Evolutionary conservation across 2,113 vertebrate species (phyloP).

Genomic region (Buteo buteo): DNA sequence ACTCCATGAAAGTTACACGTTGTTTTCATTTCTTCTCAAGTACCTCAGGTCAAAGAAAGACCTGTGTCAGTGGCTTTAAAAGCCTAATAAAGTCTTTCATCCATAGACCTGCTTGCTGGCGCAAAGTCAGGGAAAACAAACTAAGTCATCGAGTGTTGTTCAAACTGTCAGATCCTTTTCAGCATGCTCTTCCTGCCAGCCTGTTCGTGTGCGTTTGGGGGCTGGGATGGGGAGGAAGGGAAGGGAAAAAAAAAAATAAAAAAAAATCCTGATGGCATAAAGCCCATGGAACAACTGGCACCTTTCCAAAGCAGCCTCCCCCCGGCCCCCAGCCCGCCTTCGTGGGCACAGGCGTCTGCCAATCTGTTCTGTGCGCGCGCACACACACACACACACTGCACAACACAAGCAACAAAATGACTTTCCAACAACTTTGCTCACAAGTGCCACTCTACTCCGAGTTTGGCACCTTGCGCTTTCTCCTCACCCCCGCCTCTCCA

Average conservation of each 20-base stretch:
- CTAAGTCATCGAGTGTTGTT: constrained; percentile 69
- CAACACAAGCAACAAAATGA: constrained; percentile 30
- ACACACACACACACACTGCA: neutral
- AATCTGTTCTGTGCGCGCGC: constrained; percentile 55
- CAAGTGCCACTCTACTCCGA: constrained; percentile 43
- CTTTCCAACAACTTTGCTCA: constrained; percentile 67
- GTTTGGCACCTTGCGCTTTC: constrained; percentile 47
- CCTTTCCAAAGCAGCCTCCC: constrained; percentile 52
- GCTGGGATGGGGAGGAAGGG: constrained; percentile 21
- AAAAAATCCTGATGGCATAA: constrained; percentile 52
- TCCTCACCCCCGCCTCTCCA: neutral
- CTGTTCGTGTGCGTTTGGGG: constrained; percentile 1
- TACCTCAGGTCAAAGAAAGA: constrained; percentile 65
- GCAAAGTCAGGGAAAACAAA: constrained; percentile 67
- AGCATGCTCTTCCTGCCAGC: constrained; percentile 63
- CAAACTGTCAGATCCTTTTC: constrained; percentile 70
- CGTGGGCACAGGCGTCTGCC: constrained; percentile 60
- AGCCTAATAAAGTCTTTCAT: constrained; percentile 68
- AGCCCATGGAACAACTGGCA: constrained; percentile 63
- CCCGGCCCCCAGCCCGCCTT: constrained; percentile 27
- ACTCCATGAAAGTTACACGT: constrained; percentile 44
- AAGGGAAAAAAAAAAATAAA: neutral
- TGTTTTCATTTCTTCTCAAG: constrained; percentile 65
- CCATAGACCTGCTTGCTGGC: constrained; percentile 55
- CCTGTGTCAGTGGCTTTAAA: constrained; percentile 63